These are phyloP conservation scores for Harpalus rufipes DNA, from an alignment of 2,888 invertebrate species.

Conservation along the genomic window DNA sequence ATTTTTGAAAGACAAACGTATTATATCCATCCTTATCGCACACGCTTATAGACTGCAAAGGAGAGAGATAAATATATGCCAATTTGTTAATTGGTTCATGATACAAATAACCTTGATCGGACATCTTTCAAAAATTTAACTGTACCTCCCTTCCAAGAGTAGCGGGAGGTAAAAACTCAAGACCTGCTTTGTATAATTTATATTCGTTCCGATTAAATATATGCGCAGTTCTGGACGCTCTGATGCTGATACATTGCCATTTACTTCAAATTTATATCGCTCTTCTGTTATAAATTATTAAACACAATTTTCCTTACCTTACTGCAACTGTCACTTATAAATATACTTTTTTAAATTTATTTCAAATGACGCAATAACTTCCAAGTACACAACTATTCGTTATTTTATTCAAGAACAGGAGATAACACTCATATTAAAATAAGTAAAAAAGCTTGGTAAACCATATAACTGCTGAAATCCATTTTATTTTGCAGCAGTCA, in stretches of 20 bases:
- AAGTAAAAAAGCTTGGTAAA: not conserved
- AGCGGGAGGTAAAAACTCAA: too few species aligned
- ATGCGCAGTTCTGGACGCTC: slow-evolving; percentile 18
- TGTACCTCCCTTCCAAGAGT: too few species aligned
- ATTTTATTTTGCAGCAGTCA: slow-evolving; percentile 21
- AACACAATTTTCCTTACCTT: slow-evolving; percentile 15
- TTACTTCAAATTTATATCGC: slow-evolving; percentile 40
- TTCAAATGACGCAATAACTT: slow-evolving; percentile 24
- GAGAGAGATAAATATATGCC: too few species aligned
- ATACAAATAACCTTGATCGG: too few species aligned
- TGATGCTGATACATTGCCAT: slow-evolving; percentile 36
- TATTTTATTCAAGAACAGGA: not conserved
- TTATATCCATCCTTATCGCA: too few species aligned
- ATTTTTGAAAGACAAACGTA: too few species aligned
- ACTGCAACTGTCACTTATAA: slow-evolving; percentile 39
- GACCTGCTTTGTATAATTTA: slow-evolving; percentile 15
- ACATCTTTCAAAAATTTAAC: too few species aligned
- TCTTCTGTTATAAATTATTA: slow-evolving; percentile 18
- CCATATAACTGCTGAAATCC: slow-evolving; percentile 27
- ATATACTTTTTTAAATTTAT: not conserved
- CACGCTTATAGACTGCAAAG: too few species aligned
- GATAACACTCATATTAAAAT: not conserved
- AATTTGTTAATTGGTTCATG: too few species aligned
- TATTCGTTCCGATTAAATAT: slow-evolving; percentile 34
- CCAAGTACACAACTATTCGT: slow-evolving; percentile 29